Evolutionary conservation across 2,888 invertebrate genomes (phyloP).

Genomic region (Stenurella melanura): DNA sequence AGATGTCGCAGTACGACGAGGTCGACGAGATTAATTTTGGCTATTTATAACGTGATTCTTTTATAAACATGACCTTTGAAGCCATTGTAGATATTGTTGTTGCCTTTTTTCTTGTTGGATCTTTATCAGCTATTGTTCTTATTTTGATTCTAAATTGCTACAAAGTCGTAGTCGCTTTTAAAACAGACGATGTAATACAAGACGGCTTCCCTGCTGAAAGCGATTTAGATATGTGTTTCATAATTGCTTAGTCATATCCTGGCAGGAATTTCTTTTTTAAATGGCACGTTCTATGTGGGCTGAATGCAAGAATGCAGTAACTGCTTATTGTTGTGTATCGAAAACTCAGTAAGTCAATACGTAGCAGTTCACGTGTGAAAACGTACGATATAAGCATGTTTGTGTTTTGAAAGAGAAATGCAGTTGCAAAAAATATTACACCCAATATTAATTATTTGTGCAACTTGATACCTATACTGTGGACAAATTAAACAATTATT

Average conservation of each 20-base stretch:
- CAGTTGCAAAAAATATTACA: too few relatives aligned
- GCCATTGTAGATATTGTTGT: neutral
- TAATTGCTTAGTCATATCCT: slow-evolving; percentile 21
- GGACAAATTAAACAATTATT: too few relatives aligned
- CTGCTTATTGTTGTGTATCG: slow-evolving; percentile 22
- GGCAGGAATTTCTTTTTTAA: slow-evolving; percentile 23
- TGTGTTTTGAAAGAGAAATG: too few relatives aligned
- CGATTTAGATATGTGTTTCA: slow-evolving; percentile 26
- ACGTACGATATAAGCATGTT: neutral
- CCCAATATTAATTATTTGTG: too few relatives aligned
- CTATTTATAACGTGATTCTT: slow-evolving; percentile 22
- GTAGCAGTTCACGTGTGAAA: neutral
- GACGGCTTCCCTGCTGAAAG: neutral
- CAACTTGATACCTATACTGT: too few relatives aligned
- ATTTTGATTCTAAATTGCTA: slow-evolving; percentile 13
- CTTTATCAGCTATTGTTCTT: neutral
- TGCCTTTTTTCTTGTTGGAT: neutral
- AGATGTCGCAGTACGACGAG: neutral
- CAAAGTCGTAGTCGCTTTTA: slow-evolving; percentile 14
- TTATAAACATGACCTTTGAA: slow-evolving; percentile 9
- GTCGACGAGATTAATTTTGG: slow-evolving; percentile 15
- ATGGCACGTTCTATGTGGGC: slow-evolving; percentile 7
- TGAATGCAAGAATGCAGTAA: neutral
- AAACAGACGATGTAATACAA: slow-evolving; percentile 16
- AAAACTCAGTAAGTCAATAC: neutral